Percentiles rank a stretch among this genome's conserved stretches.
Conservation (phyloP, 2,797 vertebrate genomes). For the Enteromius trimaculatus region DNA sequence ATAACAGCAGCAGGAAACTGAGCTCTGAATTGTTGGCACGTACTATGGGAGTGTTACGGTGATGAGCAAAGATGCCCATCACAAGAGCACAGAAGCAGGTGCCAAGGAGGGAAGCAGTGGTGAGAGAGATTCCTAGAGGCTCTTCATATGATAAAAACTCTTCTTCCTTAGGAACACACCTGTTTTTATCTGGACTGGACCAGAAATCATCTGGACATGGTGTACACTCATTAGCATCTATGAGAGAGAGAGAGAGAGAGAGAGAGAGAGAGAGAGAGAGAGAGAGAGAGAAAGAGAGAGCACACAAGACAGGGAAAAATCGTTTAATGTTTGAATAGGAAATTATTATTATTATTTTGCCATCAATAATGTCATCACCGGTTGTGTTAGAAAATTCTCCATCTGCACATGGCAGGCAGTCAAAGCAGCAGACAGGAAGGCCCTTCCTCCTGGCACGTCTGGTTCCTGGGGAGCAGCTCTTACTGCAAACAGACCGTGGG, state of each 20-base stretch:
- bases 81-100: slow-evolving; percentile 27
- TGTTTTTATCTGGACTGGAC: slow-evolving; percentile 21
- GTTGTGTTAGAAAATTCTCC: too few relatives aligned
- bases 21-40: slow-evolving; percentile 55
- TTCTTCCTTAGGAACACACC: slow-evolving; percentile 18
- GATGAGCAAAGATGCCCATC: slow-evolving; percentile 34
- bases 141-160: slow-evolving; percentile 15
- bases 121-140: neutral
- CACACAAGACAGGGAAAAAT: neutral
- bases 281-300: neutral
- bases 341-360: neutral
- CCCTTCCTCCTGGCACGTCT: too few relatives aligned
- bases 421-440: too few relatives aligned
- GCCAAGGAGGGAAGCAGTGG: slow-evolving; percentile 21
- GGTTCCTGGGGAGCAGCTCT: too few relatives aligned
- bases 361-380: neutral
- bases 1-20: slow-evolving; percentile 49
- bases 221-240: too few relatives aligned
- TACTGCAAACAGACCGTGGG: too few relatives aligned
- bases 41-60: slow-evolving; percentile 33
- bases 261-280: neutral
- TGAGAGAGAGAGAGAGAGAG: neutral
- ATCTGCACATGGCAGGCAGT: too few relatives aligned
- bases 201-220: slow-evolving; percentile 47
- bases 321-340: neutral